Base-by-base conservation (phyloP, 1,140 invertebrate genomes). In the Bombus consobrinus region DNA sequence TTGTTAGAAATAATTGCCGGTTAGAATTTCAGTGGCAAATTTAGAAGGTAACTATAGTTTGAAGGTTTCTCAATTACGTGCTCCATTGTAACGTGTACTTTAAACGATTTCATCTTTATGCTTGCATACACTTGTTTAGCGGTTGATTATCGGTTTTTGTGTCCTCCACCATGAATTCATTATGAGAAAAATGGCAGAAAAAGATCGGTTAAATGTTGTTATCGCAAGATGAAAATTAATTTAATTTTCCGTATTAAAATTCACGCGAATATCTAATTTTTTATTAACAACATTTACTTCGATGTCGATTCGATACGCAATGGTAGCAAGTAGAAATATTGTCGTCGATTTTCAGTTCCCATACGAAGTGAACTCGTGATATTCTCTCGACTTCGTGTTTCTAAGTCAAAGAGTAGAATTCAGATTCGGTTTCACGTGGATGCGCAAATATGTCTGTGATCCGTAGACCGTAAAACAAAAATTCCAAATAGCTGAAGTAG, bases 391-490 rank as follows among this genome's bases (percentile, higher is more conserved):
- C 8, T 34, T 32, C 13, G 34, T 39, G 6, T 47, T 76, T 76
- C 68, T 4, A n/a, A 47, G 22, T 62, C 32, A 13, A 59, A 62
- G 47, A 57, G 32, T n/a, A 34, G 71, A 66, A 68, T 83, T 69
- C 18, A n/a, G 28, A 68, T 18, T 57, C 25, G 8, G 74, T 83
- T 41, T 83, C 64, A 39, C 39, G n/a, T 66, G 57, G 41, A 37
- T 47, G 80, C 53, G 47, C 28, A 76, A 68, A 69, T 57, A 32
- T 83, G 59, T 77, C 62, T 57, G 64, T 0, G 6, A 57, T 43
- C 34, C 34, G 69, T 78, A 78, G 73, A 83, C 62, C 37, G 47
- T 83, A 8, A 77, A 83, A 68, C 5, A 78, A 39, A 62, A 83
- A 83, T 83, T 76, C 43, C 43, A 77, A 47, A 13, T 64, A 22